These are phyloP conservation scores for Galaxias olidus DNA, from an alignment of 2,797 vertebrate species.

Conservation along the genomic window DNA sequence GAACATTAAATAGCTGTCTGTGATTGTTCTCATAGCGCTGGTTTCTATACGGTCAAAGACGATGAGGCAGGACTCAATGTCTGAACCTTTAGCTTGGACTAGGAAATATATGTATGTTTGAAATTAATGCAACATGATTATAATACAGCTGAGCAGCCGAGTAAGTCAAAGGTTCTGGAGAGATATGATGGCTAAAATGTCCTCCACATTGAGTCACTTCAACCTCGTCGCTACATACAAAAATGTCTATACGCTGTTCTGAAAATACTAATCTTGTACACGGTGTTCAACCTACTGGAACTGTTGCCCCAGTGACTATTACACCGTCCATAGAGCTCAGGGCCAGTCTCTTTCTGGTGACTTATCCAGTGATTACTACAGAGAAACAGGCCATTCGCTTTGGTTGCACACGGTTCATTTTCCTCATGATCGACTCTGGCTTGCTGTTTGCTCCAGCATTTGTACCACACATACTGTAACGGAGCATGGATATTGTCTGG, in stretches of 20 bases:
- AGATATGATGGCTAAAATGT: too few species aligned
- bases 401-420: constrained; percentile 65
- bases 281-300: background rate
- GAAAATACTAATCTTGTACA: background rate
- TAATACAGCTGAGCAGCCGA: too few species aligned
- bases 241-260: background rate
- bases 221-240: too few species aligned
- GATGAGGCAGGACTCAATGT: too few species aligned
- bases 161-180: too few species aligned
- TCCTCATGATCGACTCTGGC: constrained; percentile 61
- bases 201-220: too few species aligned
- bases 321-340: constrained; percentile 44
- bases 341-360: constrained; percentile 50
- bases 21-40: background rate
- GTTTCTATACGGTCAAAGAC: background rate
- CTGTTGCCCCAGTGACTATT: background rate
- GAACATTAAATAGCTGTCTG: background rate
- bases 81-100: too few species aligned
- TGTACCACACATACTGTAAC: constrained; percentile 6
- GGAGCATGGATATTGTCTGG: constrained; percentile 29
- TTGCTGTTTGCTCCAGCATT: constrained; percentile 49
- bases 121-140: too few species aligned
- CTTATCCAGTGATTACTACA: constrained; percentile 53
- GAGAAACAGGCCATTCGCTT: constrained; percentile 62
- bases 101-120: too few species aligned